phyloP scores from a whole-genome alignment of 2,797 vertebrate genomes.

The Acrossocheilus fasciatus region DNA sequence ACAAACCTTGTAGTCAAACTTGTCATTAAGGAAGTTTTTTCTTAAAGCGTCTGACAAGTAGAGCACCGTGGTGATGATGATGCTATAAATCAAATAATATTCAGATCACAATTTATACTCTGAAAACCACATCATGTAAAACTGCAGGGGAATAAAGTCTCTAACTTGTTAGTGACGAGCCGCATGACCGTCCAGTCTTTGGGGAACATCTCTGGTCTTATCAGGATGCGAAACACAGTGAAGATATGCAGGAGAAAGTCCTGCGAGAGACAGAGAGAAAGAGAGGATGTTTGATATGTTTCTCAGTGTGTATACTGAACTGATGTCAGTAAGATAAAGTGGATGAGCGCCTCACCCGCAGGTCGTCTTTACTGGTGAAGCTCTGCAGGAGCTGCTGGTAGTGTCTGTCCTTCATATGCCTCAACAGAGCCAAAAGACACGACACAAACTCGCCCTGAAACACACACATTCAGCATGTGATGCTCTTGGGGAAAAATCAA shows the following conservation, averaged over 20 bases:
- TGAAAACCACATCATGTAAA: background rate
- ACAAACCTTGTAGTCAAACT: conserved; percentile 97
- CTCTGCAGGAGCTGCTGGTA: conserved; percentile 96
- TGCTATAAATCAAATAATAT: conserved; percentile 75
- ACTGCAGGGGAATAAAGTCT: background rate
- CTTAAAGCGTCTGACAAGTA: conserved; percentile 97
- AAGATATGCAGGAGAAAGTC: conserved; percentile 98
- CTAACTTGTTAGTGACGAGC: conserved; percentile 99
- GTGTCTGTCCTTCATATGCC: conserved; percentile 97
- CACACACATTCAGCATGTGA: conserved; percentile 13
- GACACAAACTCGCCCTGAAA: conserved; percentile 96
- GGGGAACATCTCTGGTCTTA: conserved; percentile 97
- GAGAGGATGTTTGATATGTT: background rate
- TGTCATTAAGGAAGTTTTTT: conserved; percentile 97
- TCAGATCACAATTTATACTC: background rate
- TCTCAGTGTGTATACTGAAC: background rate
- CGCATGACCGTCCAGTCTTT: conserved; percentile 99
- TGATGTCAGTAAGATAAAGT: background rate
- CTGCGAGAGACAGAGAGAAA: conserved; percentile 70
- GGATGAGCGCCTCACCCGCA: conserved; percentile 82
- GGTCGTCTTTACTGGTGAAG: conserved; percentile 91
- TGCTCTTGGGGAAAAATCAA: background rate
- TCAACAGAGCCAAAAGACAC: conserved; percentile 91
- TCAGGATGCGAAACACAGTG: conserved; percentile 96
- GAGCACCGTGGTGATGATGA: conserved; percentile 97